phyloP scores from a whole-genome alignment of 35 echinoderm and acorn worm genomes.

The Diadema setosum region DNA sequence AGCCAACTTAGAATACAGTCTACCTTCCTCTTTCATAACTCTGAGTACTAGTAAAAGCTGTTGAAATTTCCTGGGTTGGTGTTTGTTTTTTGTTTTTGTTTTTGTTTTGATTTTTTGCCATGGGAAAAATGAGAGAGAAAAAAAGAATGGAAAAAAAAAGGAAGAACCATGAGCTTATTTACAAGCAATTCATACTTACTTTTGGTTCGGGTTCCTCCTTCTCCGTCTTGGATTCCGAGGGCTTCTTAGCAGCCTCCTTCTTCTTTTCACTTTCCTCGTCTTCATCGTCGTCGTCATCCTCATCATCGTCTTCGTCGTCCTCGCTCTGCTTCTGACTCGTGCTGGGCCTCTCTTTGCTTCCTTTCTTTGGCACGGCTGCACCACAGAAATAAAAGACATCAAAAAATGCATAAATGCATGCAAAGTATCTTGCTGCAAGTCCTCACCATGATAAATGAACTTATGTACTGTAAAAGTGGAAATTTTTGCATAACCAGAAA shows the following conservation, averaged over 20 bases:
- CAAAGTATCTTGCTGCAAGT: not conserved
- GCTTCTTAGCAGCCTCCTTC: not conserved
- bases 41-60: no score
- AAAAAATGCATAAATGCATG: not conserved
- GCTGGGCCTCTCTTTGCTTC: not conserved
- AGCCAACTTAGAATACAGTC: no score
- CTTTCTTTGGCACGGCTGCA: not conserved
- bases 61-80: no score
- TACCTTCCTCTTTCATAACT: no score
- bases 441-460: not conserved
- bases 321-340: slow-evolving; percentile 18
- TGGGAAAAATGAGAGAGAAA: no score
- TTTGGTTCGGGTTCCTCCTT: not conserved
- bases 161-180: no score
- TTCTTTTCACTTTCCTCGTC: slow-evolving; percentile 17
- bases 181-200: no score
- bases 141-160: no score
- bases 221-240: not conserved
- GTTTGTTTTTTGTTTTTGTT: no score
- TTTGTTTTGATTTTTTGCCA: no score
- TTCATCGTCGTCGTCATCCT: slow-evolving; percentile 21
- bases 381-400: not conserved
- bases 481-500: not conserved
- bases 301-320: slow-evolving; percentile 10
- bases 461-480: no score